Percentiles rank a stretch among this genome's conserved stretches.
Conservation (phyloP, 2,113 vertebrate species). For the Macrotis lagotis region DNA sequence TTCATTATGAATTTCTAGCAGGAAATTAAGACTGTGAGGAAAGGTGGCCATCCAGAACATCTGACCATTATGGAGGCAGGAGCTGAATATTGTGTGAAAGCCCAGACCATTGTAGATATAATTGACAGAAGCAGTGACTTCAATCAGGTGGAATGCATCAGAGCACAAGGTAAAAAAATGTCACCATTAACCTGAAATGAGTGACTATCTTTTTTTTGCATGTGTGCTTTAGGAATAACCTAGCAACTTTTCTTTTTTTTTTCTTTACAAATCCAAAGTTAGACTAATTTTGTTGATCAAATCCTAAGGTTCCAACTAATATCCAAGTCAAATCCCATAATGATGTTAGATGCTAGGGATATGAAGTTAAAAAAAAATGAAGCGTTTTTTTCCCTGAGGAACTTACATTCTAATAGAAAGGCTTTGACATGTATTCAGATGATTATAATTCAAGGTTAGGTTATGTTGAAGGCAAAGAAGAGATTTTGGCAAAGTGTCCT, state of each 20-base stretch:
- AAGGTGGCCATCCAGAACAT: constrained; percentile 45
- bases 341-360: not conserved
- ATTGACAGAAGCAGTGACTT: constrained; percentile 81
- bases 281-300: not conserved
- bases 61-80: constrained; percentile 79
- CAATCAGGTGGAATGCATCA: constrained; percentile 77
- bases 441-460: not conserved
- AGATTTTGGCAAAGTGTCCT: not conserved
- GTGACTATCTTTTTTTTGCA: not conserved
- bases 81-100: constrained; percentile 80
- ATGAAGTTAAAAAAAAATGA: not conserved
- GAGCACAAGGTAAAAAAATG: constrained; percentile 73
- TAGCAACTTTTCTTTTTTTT: not conserved
- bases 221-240: not conserved
- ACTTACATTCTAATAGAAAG: not conserved
- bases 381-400: not conserved
- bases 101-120: constrained; percentile 64
- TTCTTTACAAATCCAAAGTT: not conserved
- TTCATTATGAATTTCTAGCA: constrained; percentile 58
- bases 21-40: constrained; percentile 72
- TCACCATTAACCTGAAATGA: not conserved
- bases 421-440: not conserved
- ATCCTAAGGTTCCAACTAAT: not conserved
- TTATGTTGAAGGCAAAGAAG: not conserved
- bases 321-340: not conserved